Evolutionary conservation across 2,888 invertebrate species (phyloP).

Genomic region (Lasioglossum figueresi): DNA sequence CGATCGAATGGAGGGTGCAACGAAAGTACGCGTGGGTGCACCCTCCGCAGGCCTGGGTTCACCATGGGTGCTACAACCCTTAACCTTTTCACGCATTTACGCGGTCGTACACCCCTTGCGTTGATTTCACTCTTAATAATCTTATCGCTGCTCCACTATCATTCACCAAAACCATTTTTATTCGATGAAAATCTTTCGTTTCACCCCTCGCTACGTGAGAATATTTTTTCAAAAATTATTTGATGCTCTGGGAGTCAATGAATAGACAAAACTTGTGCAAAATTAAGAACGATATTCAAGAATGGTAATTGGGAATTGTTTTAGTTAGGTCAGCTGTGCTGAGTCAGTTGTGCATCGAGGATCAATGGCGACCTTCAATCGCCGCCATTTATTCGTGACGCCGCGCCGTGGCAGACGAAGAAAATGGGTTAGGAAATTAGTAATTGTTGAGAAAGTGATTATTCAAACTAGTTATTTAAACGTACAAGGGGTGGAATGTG

Average conservation of each 20-base stretch:
- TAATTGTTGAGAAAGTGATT: background rate
- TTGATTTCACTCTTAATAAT: background rate
- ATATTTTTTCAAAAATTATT: background rate
- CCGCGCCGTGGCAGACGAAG: background rate
- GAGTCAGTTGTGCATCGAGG: background rate
- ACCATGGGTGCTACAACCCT: constrained; percentile 66
- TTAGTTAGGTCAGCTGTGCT: background rate
- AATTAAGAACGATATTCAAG: background rate
- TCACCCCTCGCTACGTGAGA: background rate
- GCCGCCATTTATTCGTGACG: background rate
- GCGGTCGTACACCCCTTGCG: constrained; percentile 48
- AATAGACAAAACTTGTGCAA: background rate
- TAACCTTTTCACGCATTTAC: constrained; percentile 63
- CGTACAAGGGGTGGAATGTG: background rate
- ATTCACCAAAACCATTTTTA: background rate
- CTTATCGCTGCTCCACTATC: background rate
- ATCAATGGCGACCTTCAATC: constrained; percentile 15
- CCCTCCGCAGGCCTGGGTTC: constrained; percentile 38
- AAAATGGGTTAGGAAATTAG: background rate
- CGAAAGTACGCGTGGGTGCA: constrained; percentile 54
- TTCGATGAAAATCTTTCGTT: background rate
- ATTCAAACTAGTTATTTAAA: background rate
- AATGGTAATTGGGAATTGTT: background rate
- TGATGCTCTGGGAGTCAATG: background rate
- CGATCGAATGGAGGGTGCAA: constrained; percentile 49